Conservation (phyloP, 2,797 vertebrate species). For the Parambassis ranga region DNA sequence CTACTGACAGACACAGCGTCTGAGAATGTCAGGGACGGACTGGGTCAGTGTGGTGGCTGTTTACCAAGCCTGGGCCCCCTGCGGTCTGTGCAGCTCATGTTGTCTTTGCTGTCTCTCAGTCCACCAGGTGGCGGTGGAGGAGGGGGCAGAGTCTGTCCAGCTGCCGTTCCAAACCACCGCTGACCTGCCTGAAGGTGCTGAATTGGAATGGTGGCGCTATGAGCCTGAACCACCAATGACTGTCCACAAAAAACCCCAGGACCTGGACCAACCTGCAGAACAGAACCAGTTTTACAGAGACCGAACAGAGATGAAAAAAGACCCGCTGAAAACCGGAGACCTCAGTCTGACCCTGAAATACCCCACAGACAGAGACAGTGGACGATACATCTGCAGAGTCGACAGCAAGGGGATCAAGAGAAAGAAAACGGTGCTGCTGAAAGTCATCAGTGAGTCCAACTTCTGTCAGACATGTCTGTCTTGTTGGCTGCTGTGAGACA, state of each 20-base stretch:
- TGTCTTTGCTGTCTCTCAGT: neutral
- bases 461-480: fast-evolving
- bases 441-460: neutral
- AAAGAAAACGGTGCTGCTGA: no score
- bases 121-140: fast-evolving
- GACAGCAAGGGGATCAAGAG: no score
- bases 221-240: neutral
- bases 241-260: neutral
- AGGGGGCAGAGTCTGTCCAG: neutral
- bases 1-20: no score
- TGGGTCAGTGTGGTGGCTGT: no score
- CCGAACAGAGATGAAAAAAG: neutral
- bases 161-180: neutral
- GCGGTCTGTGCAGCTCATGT: no score
- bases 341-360: neutral
- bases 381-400: neutral
- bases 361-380: neutral
- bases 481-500: neutral
- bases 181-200: neutral
- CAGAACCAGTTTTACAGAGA: neutral
- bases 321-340: no score
- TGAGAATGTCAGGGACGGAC: no score
- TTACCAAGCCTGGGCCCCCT: no score
- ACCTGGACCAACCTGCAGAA: neutral
- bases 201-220: neutral